Base-by-base conservation (phyloP, 2,113 vertebrate species). In the Taurulus bubalis region DNA sequence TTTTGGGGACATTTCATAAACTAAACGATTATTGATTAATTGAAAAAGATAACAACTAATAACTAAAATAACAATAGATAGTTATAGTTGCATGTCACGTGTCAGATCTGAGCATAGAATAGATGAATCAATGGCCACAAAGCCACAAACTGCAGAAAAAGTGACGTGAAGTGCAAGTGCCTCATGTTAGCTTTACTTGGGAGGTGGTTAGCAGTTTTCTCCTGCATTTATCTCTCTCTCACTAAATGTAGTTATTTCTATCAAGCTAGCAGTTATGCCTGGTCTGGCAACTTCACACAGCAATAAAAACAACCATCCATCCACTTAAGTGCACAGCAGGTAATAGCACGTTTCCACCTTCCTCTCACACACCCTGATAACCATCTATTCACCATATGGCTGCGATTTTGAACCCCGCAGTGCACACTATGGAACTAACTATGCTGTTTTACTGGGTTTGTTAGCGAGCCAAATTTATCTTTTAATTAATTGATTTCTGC, bases 251-350 rank as follows among this genome's bases (percentile, higher is more conserved):
- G 49, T 56, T 73, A 1, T 63, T 65, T 75, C 47, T 67, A 51
- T 82, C 51, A 65, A 70, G 42, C 24, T 65, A 28, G 51, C 66
- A 71, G 51, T 60, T 36, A 65, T 36, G 65, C 38, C 69, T 63
- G 63, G 63, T 32, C 51, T 34, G 53, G 59, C 62, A 76, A 55
- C 75, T 55, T 49, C 80, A 66, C 28, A 53, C 64, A 79, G 63
- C 70, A 53, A 67, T 49, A 68, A 68, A 56, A 49, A 66, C 64
- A 71, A 77, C 71, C 51, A 81, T 69, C 60, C 64, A 68, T 81
- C 58, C 62, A 71, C 51, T 82, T 71, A 24, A 71, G 30, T 58
- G 66, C 40, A 47, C 53, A 77, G 66, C 26, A 58, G 72, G 58
- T 56, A 60, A 22, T 58, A 65, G 79, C 63, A 65, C 75, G 65